Conservation (phyloP, 2,113 vertebrate genomes). For the Puntigrus tetrazona region DNA sequence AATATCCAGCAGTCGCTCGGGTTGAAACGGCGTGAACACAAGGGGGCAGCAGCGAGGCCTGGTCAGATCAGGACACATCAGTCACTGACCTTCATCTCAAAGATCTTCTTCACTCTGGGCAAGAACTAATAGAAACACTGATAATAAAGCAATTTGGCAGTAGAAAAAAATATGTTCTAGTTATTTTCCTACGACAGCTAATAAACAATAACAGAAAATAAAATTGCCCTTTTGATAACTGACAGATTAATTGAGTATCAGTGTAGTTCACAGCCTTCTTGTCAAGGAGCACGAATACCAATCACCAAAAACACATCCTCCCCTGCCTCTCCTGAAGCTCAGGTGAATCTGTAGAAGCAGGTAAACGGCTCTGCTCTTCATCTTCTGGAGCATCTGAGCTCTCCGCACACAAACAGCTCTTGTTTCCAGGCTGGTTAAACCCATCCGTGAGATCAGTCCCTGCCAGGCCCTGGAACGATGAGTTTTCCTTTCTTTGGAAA, state of each 20-base stretch:
- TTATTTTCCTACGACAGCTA: too few relatives aligned
- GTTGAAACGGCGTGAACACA: constrained; percentile 43
- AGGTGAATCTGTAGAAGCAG: not conserved
- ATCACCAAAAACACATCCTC: not conserved
- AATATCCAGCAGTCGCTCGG: constrained; percentile 37
- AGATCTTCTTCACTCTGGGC: not conserved
- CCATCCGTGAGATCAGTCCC: constrained; percentile 50
- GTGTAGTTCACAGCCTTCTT: too few relatives aligned
- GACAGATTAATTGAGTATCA: not conserved
- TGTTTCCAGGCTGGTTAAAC: constrained; percentile 58
- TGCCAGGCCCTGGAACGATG: constrained; percentile 50
- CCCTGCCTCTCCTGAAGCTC: not conserved
- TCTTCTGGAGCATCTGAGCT: constrained; percentile 43
- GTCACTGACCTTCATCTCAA: not conserved
- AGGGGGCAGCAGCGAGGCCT: constrained; percentile 58
- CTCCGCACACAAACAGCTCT: not conserved
- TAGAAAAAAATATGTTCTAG: too few relatives aligned
- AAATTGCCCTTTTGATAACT: not conserved
- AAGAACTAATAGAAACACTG: too few relatives aligned
- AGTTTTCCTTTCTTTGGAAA: constrained; percentile 61
- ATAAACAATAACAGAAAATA: too few relatives aligned
- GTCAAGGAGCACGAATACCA: too few relatives aligned
- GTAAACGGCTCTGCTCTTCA: constrained; percentile 12
- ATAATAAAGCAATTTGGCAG: too few relatives aligned
- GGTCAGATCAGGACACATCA: constrained; percentile 39